Conservation (phyloP, 1,140 invertebrate genomes). For the Dendrolimus punctatus region DNA sequence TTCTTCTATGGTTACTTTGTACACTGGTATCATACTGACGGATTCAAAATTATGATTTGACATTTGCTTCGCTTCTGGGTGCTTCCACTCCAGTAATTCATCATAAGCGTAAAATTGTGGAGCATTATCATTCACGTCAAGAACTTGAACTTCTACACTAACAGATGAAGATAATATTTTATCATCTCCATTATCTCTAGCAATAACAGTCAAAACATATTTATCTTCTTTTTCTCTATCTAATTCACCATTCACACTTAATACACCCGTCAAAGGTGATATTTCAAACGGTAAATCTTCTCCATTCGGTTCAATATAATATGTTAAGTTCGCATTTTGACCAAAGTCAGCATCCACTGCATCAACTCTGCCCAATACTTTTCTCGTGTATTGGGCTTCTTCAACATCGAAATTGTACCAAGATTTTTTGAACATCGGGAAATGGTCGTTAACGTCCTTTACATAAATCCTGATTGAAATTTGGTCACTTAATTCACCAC, state of each 20-base stretch:
- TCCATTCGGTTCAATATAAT: conserved; percentile 75
- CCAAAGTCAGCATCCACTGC: conserved; percentile 85
- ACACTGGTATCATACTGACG: conserved; percentile 76
- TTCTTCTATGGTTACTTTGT: conserved; percentile 79
- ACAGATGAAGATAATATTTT: conserved; percentile 78
- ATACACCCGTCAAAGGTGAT: conserved; percentile 79
- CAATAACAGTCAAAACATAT: conserved; percentile 83
- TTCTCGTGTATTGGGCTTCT: conserved; percentile 82
- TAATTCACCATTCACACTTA: conserved; percentile 82
- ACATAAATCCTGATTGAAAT: conserved; percentile 79
- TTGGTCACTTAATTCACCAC: conserved; percentile 79
- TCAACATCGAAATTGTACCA: conserved; percentile 88
- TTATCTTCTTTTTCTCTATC: conserved; percentile 83
- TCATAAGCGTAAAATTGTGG: conserved; percentile 83
- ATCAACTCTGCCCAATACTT: conserved; percentile 81
- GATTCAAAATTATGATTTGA: conserved; percentile 71
- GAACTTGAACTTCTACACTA: conserved; percentile 84
- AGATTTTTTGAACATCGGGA: conserved; percentile 84
- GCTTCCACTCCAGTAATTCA: conserved; percentile 69
- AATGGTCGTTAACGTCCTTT: conserved; percentile 89
- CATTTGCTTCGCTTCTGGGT: conserved; percentile 61
- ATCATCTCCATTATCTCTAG: conserved; percentile 77
- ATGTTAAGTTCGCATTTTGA: conserved; percentile 83
- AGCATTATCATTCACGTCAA: conserved; percentile 86
- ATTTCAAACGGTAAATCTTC: conserved; percentile 83